phyloP scores from a whole-genome alignment of 2,888 invertebrate genomes.

The Erebia aethiops region DNA sequence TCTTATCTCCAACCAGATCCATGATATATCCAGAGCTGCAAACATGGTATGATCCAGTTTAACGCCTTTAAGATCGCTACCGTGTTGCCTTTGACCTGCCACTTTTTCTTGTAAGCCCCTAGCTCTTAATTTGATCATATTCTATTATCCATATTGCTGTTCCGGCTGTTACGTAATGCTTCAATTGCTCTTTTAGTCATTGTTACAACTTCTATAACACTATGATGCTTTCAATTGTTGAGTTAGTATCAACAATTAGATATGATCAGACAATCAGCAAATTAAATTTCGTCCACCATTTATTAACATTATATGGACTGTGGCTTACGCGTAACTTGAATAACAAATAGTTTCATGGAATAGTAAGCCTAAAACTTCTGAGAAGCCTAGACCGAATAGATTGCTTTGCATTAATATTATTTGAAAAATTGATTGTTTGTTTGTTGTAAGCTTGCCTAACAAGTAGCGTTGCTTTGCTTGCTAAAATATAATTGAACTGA shows the following conservation, averaged over 20 bases:
- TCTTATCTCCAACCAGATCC: background rate
- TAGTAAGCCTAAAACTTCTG: background rate
- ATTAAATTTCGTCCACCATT: background rate
- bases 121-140: background rate
- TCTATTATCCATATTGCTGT: background rate
- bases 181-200: background rate
- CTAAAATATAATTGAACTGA: background rate
- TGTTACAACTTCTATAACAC: conserved; percentile 8
- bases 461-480: background rate
- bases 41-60: background rate
- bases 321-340: conserved; percentile 1
- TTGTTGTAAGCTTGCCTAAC: background rate
- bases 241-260: conserved; percentile 2
- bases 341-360: conserved; percentile 9
- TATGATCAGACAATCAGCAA: background rate
- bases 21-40: background rate
- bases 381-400: background rate
- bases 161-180: conserved; percentile 13
- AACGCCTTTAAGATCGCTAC: background rate
- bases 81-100: background rate
- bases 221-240: background rate
- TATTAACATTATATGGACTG: background rate
- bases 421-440: conserved; percentile 1
- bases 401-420: background rate
- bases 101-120: background rate